A percentile compares a stretch with the other conserved stretches of the same genome.
phyloP scores from a whole-genome alignment of 2,113 vertebrate genomes.

The Festucalex cinctus region DNA sequence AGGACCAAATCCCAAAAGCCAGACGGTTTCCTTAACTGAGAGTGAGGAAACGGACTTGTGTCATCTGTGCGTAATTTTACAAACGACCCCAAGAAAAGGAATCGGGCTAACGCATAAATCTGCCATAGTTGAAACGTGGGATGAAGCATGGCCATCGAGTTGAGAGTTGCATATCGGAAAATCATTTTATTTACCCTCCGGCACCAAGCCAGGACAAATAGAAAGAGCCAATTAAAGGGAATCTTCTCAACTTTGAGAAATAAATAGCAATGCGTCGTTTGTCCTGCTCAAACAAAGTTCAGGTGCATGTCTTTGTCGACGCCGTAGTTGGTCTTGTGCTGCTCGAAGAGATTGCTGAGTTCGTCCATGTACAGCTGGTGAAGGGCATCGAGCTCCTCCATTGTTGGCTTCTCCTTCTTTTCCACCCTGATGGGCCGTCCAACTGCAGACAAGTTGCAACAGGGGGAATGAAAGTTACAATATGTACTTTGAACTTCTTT shows the following conservation, averaged over 20 bases:
- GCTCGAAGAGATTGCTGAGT: conserved; percentile 83
- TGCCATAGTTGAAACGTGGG: neutral
- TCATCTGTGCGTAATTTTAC: conserved; percentile 3
- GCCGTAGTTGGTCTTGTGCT: conserved; percentile 83
- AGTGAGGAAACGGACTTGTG: conserved; percentile 19
- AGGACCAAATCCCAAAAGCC: conserved; percentile 5
- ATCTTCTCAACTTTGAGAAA: conserved; percentile 12
- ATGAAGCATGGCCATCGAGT: neutral
- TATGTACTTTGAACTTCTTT: neutral
- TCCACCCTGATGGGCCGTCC: conserved; percentile 84
- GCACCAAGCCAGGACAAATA: conserved; percentile 1
- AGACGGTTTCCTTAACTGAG: conserved; percentile 14
- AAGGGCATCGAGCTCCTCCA: conserved; percentile 76
- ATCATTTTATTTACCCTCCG: conserved; percentile 4
- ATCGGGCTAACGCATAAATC: too few species aligned
- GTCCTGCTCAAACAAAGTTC: conserved; percentile 75
- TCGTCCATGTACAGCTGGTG: conserved; percentile 82
- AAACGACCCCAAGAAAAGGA: neutral
- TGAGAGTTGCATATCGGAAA: conserved; percentile 8
- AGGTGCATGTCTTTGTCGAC: conserved; percentile 81
- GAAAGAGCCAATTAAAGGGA: neutral
- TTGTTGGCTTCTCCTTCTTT: conserved; percentile 68
- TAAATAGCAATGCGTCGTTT: conserved; percentile 27
- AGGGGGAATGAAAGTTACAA: neutral
- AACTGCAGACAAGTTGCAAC: conserved; percentile 62